Conservation (phyloP, 2,888 invertebrate species). For the Carabus problematicus region DNA sequence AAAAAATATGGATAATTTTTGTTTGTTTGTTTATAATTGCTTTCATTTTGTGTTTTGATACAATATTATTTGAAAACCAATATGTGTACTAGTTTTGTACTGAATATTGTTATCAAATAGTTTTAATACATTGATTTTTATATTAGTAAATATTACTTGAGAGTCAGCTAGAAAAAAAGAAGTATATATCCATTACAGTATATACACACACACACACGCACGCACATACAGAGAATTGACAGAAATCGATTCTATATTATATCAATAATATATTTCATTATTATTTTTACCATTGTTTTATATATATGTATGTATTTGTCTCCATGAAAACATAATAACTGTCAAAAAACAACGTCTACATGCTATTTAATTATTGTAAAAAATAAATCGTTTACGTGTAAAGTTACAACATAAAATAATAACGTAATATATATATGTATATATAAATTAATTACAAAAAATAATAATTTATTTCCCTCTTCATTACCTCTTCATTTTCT, state of each 20-base stretch:
- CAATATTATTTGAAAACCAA: too few species aligned
- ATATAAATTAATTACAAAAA: constrained; percentile 17
- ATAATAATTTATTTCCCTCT: constrained; percentile 13
- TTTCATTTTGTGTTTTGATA: too few species aligned
- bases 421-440: constrained; percentile 14
- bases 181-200: constrained; percentile 8
- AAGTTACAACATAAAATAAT: constrained; percentile 6
- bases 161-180: background rate
- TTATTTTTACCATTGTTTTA: background rate
- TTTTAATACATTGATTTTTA: too few species aligned
- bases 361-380: too few species aligned
- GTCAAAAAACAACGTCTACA: too few species aligned
- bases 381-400: too few species aligned
- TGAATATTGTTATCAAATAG: too few species aligned
- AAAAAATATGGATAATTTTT: background rate
- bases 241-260: too few species aligned
- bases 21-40: background rate
- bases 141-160: constrained; percentile 1
- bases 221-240: too few species aligned
- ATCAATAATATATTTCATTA: too few species aligned
- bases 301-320: constrained; percentile 10
- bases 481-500: constrained; percentile 60
- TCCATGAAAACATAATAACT: constrained; percentile 3
- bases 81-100: too few species aligned
- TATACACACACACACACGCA: too few species aligned